Conservation (phyloP, 2,888 invertebrate species). For the Scaptomyza parva region DNA sequence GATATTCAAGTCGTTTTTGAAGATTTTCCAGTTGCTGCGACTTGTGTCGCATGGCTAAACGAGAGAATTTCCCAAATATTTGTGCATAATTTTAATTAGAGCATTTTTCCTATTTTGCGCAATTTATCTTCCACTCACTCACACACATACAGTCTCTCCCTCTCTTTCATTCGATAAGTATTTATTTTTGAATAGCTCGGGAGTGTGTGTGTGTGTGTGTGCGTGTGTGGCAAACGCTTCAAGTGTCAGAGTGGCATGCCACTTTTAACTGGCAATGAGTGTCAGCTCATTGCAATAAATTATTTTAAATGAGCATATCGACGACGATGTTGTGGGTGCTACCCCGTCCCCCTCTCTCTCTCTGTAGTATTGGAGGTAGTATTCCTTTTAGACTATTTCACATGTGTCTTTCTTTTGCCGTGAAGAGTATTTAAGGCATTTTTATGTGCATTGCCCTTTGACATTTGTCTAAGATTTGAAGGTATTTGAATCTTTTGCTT, state of each 20-base stretch:
- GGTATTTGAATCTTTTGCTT: constrained; percentile 40
- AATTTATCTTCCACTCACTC: constrained; percentile 77
- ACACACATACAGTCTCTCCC: no score
- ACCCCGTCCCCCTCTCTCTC: neutral
- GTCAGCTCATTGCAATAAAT: constrained; percentile 82
- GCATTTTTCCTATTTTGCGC: constrained; percentile 77
- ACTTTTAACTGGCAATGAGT: constrained; percentile 75
- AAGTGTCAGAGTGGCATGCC: constrained; percentile 62
- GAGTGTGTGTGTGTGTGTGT: constrained; percentile 9
- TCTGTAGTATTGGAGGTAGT: constrained; percentile 13
- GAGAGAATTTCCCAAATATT: constrained; percentile 74
- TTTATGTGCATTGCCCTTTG: constrained; percentile 63
- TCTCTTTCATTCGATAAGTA: constrained; percentile 38
- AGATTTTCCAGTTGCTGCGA: constrained; percentile 40
- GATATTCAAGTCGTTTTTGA: constrained; percentile 19
- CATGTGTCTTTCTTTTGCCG: constrained; percentile 28
- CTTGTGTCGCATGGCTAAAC: constrained; percentile 55
- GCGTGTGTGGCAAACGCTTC: constrained; percentile 55
- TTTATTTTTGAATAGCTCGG: constrained; percentile 37
- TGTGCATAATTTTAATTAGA: constrained; percentile 83
- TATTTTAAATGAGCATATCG: constrained; percentile 84
- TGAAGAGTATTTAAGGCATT: constrained; percentile 52
- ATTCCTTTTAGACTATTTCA: constrained; percentile 10
- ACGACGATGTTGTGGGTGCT: constrained; percentile 60
- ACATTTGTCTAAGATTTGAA: constrained; percentile 40